phyloP scores from a whole-genome alignment of 2,113 vertebrate genomes.

The Tursiops truncatus region DNA sequence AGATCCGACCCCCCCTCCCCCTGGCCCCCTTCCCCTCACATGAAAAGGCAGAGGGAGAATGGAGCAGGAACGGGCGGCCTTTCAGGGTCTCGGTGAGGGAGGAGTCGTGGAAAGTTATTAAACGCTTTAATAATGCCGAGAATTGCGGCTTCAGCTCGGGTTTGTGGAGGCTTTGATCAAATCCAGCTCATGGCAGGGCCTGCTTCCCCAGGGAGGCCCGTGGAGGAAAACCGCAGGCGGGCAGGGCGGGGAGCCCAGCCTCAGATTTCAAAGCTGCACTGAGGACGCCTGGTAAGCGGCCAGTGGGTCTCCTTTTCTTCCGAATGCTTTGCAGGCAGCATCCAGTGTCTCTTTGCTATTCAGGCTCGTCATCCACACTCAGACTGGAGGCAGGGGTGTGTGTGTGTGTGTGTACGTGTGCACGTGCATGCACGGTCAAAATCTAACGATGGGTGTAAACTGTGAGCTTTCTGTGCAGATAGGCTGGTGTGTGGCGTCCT shows the following conservation, averaged over 20 bases:
- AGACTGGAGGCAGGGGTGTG: background rate
- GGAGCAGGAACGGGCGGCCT: background rate
- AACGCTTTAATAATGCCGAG: constrained; percentile 56
- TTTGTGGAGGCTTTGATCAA: constrained; percentile 69
- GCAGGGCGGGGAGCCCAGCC: background rate
- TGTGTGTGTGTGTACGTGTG: background rate
- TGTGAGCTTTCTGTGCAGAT: background rate
- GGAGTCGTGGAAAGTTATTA: constrained; percentile 34
- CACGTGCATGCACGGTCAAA: accelerated
- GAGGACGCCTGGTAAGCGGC: background rate
- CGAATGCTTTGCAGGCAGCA: background rate
- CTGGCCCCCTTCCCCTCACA: background rate
- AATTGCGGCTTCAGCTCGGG: constrained; percentile 52
- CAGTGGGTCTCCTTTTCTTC: background rate
- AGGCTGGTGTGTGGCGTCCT: background rate
- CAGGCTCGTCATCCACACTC: background rate
- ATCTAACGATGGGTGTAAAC: background rate
- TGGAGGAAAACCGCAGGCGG: background rate
- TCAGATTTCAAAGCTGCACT: constrained; percentile 55
- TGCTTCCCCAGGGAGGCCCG: background rate
- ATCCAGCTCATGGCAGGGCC: background rate
- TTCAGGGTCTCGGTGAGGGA: background rate
- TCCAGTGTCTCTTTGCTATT: background rate
- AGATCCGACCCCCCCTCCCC: background rate
- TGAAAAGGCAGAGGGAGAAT: background rate